These are phyloP conservation scores for Alligator sinensis DNA, from an alignment of 2,113 vertebrate genomes.

Conservation along the genomic window DNA sequence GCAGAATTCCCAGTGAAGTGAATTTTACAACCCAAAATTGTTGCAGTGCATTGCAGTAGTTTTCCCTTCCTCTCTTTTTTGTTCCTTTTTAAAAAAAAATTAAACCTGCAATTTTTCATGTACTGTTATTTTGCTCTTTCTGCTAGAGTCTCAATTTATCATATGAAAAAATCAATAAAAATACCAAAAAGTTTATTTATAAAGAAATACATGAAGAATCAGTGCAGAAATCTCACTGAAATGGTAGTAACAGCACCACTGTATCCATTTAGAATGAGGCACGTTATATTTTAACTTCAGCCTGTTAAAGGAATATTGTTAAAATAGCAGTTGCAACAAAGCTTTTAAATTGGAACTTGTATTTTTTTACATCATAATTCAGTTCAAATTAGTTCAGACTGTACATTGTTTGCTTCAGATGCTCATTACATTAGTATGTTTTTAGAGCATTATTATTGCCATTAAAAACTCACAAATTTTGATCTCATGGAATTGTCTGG, in stretches of 20 bases:
- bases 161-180: constrained; percentile 68
- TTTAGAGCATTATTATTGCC: constrained; percentile 54
- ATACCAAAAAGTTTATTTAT: constrained; percentile 68
- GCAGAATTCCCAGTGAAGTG: too few species aligned
- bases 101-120: constrained; percentile 62
- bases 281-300: constrained; percentile 49
- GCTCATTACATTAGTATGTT: constrained; percentile 26
- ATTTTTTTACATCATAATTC: constrained; percentile 41
- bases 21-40: not conserved
- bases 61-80: constrained; percentile 53
- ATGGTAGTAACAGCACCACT: constrained; percentile 46
- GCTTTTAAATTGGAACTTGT: constrained; percentile 58
- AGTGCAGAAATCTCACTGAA: constrained; percentile 66
- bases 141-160: constrained; percentile 61
- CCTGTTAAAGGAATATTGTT: constrained; percentile 60
- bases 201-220: constrained; percentile 50
- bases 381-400: constrained; percentile 33
- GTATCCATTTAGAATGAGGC: constrained; percentile 54
- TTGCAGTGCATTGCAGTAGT: not conserved
- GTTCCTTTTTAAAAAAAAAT: constrained; percentile 36
- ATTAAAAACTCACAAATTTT: constrained; percentile 33
- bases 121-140: constrained; percentile 52
- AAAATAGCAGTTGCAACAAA: constrained; percentile 54
- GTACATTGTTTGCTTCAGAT: constrained; percentile 47
- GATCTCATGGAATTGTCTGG: not conserved